Percentiles rank a stretch among this genome's conserved stretches.
phyloP scores from a whole-genome alignment of 2,113 vertebrate species.

The Ophthalmolycus amberensis region DNA sequence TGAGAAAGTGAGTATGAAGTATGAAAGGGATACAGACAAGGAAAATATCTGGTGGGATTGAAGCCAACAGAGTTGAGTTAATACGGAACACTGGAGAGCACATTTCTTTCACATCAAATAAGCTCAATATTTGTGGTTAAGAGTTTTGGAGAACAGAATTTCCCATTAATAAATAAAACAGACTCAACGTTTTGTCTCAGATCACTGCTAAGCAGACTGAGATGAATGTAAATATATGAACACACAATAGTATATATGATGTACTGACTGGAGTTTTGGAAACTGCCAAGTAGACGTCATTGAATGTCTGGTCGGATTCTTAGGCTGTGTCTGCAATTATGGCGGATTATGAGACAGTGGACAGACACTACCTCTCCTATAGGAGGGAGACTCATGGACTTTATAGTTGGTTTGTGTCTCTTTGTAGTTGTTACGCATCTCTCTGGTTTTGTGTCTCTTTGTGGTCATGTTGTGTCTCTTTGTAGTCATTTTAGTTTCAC shows the following conservation, averaged over 20 bases:
- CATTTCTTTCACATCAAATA: slow-evolving; percentile 44
- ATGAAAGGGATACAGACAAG: slow-evolving; percentile 43
- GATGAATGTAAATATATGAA: slow-evolving; percentile 14
- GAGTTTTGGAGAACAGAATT: slow-evolving; percentile 28
- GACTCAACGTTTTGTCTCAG: slow-evolving; percentile 21
- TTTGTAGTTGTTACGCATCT: background rate
- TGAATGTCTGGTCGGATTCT: background rate
- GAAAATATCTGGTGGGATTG: slow-evolving; percentile 37
- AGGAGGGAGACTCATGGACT: background rate
- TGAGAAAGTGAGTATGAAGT: slow-evolving; percentile 62
- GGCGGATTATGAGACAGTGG: background rate
- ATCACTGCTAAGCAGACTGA: slow-evolving; percentile 19
- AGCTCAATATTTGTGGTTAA: slow-evolving; percentile 50
- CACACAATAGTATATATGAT: background rate
- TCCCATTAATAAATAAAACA: slow-evolving; percentile 46
- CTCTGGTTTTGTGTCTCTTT: background rate
- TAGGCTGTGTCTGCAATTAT: background rate
- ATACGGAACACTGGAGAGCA: slow-evolving; percentile 13
- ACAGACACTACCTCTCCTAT: background rate
- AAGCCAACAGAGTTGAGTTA: slow-evolving; percentile 36
- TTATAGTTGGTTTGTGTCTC: background rate
- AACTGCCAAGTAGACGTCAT: background rate
- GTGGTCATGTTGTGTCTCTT: no score
- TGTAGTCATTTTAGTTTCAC: no score
- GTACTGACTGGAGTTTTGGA: background rate